phyloP scores from a whole-genome alignment of 2,888 invertebrate species.

The Oscheius sp. region DNA sequence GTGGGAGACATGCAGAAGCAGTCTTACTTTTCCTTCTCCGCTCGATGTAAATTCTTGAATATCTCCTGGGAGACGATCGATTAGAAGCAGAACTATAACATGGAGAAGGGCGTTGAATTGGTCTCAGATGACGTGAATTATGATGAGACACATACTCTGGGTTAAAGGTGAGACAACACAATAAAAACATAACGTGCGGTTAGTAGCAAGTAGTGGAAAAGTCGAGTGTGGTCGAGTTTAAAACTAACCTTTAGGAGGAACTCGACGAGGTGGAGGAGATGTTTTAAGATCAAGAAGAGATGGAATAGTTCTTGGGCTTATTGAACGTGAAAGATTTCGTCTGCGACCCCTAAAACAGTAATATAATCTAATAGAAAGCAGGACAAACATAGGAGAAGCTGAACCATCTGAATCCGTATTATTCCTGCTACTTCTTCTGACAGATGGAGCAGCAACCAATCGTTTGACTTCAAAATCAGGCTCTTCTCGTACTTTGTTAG shows the following conservation, averaged over 20 bases:
- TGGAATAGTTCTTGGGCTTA: slow-evolving; percentile 38
- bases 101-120: slow-evolving; percentile 22
- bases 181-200: slow-evolving; percentile 1
- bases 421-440: slow-evolving; percentile 18
- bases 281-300: slow-evolving; percentile 44
- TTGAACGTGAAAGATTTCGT: neutral
- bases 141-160: neutral
- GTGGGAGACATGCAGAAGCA: neutral
- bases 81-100: slow-evolving; percentile 15
- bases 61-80: neutral
- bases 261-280: slow-evolving; percentile 38
- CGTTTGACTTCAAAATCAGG: slow-evolving; percentile 33
- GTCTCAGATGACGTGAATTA: neutral
- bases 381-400: slow-evolving; percentile 4
- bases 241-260: slow-evolving; percentile 40
- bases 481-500: slow-evolving; percentile 21
- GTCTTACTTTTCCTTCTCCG: neutral
- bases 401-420: slow-evolving; percentile 29
- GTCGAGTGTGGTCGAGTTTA: neutral
- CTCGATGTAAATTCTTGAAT: no score
- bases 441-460: slow-evolving; percentile 28
- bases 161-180: slow-evolving; percentile 10
- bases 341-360: neutral
- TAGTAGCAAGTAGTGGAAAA: slow-evolving; percentile 6
- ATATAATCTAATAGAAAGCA: neutral